phyloP scores from a whole-genome alignment of 2,888 invertebrate genomes.

The Meta bourneti region DNA sequence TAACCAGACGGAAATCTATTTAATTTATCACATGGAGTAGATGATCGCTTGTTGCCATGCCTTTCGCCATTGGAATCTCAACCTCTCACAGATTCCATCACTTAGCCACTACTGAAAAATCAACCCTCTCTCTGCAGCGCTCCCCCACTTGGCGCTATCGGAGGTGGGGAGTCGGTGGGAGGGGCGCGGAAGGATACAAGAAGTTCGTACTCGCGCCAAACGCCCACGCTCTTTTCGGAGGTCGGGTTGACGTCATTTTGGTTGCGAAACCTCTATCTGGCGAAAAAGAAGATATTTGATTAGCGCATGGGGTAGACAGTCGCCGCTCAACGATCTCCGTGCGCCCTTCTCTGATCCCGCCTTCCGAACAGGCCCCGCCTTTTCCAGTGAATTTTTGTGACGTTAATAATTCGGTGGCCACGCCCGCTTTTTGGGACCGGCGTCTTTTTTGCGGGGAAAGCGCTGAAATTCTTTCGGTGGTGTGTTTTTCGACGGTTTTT shows the following conservation, averaged over 20 bases:
- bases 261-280: constrained; percentile 4
- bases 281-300: constrained; percentile 15
- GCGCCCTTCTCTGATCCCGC: constrained; percentile 12
- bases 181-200: constrained; percentile 18
- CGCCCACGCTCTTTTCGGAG: constrained; percentile 17
- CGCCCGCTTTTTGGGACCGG: constrained; percentile 18
- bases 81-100: no score
- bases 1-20: neutral
- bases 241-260: constrained; percentile 19
- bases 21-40: neutral
- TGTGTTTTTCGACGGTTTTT: neutral
- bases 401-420: constrained; percentile 50
- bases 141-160: neutral
- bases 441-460: neutral
- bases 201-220: constrained; percentile 5
- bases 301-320: constrained; percentile 8
- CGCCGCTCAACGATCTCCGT: neutral
- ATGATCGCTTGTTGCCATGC: neutral
- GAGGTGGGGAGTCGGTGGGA: neutral
- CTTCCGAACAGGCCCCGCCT: constrained; percentile 44
- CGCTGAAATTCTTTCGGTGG: neutral
- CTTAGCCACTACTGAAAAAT: no score
- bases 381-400: constrained; percentile 46
- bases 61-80: neutral
- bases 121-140: neutral